Evolutionary conservation across 2,113 vertebrate genomes (phyloP), one percentile per base, ranked within the genome.

Genomic region (Nematolebias whitei): DNA sequence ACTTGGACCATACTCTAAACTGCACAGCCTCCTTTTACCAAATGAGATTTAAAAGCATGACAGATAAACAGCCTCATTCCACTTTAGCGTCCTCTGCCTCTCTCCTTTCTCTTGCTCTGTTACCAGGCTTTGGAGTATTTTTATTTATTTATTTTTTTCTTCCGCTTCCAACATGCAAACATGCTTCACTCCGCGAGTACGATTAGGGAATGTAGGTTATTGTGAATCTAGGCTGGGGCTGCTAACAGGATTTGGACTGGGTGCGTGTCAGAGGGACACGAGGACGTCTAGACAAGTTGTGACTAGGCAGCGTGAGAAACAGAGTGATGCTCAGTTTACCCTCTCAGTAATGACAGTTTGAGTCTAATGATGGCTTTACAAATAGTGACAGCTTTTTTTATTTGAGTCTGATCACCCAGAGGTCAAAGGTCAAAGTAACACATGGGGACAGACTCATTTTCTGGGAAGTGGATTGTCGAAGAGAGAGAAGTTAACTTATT

Each of bases 151-250:
- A 16, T 48, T 70, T 51, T 43, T n/a, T 6, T 23, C n/a, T 62
- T 26, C 4, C 51, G 24, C 23, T 56, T 71, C n/a, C 2, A 16
- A 57, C 45, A 45, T 5, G 63, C 66, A 65, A 15, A 24, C 78
- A 29, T 16, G 54, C 65, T 64, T 83, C 69, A 49, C 65, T 82
- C 68, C 63, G 64, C 18, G 72, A 53, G 32, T 69, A 71, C 68
- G 84, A 78, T 78, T 83, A 80, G 74, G 29, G 71, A 82, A 89
- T 87, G 82, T 87, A 82, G 84, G 85, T 86, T 89, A 85, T 85
- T 80, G 83, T 84, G 75, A 35, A 73, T 56, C 19, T 68, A 35
- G 71, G 69, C 76, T 58, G 57, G 48, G 40, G 14, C 41, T 18
- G 63, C 68, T 89, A 85, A 89, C 80, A 66, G 76, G 88, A 89